A percentile compares a stretch with the other conserved stretches of the same genome.
phyloP scores from a whole-genome alignment of 2,888 invertebrate species.

The Sesia bembeciformis region DNA sequence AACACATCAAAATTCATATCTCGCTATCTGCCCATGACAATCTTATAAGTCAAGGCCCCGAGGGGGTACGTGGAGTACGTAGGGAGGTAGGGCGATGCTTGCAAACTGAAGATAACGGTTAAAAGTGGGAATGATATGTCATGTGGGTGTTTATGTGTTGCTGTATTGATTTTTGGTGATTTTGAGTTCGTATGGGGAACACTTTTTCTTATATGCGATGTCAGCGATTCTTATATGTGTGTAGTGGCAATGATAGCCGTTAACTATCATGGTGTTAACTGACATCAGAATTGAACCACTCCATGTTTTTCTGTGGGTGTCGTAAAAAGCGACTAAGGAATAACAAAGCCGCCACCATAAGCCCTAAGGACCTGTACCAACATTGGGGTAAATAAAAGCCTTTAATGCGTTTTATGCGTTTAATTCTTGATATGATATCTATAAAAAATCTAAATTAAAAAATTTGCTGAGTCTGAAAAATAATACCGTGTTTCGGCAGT shows the following conservation, averaged over 20 bases:
- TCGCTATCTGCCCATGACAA: constrained; percentile 20
- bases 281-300: too few relatives aligned
- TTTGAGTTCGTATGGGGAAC: neutral
- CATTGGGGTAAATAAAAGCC: too few relatives aligned
- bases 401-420: too few relatives aligned
- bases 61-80: constrained; percentile 8
- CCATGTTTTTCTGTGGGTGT: neutral
- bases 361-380: too few relatives aligned
- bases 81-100: constrained; percentile 16
- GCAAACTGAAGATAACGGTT: constrained; percentile 30
- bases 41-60: constrained; percentile 13
- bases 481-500: too few relatives aligned
- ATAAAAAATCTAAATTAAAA: too few relatives aligned
- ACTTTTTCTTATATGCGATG: neutral
- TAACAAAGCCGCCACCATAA: too few relatives aligned
- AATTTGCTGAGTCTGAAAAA: too few relatives aligned
- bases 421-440: too few relatives aligned
- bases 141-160: constrained; percentile 4
- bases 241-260: too few relatives aligned
- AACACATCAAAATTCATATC: constrained; percentile 37
- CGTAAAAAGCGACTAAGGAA: neutral
- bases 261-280: too few relatives aligned
- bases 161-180: neutral
- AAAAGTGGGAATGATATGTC: constrained; percentile 29
- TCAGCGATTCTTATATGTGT: too few relatives aligned